Evolutionary conservation across 2,797 vertebrate species (phyloP).

Genomic region (Megalops cyprinoides): DNA sequence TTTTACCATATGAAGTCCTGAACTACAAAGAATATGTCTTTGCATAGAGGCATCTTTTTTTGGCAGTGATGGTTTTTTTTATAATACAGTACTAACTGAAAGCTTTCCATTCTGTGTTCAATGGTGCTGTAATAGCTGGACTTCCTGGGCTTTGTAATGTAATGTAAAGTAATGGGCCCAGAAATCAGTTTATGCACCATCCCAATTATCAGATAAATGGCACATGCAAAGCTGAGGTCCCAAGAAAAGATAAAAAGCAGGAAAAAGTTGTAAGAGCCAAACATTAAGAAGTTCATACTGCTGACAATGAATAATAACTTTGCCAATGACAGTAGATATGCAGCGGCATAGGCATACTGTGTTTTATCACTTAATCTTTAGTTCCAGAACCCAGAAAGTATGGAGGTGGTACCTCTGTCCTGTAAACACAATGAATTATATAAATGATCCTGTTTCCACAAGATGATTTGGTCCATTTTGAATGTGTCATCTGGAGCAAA

Average conservation of each 20-base stretch:
- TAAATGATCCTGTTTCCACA: background rate
- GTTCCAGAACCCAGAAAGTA: too few species aligned
- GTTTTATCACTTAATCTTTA: background rate
- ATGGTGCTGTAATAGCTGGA: background rate
- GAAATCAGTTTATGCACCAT: background rate
- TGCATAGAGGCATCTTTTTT: too few species aligned
- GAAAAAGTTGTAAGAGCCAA: background rate
- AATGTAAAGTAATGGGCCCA: background rate
- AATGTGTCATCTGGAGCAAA: background rate
- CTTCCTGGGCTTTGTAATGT: too few species aligned
- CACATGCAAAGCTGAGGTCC: background rate
- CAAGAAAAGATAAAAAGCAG: background rate
- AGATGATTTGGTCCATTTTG: background rate
- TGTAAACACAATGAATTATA: background rate
- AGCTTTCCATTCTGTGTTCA: background rate
- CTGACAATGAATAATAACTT: background rate
- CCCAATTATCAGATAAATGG: background rate
- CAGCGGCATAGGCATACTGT: background rate
- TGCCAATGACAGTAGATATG: background rate
- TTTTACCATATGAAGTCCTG: too few species aligned
- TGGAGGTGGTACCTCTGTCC: too few species aligned
- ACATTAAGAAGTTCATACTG: background rate
- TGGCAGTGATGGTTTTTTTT: too few species aligned
- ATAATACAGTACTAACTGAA: too few species aligned
- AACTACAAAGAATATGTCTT: too few species aligned